Conservation (phyloP, 37 sponge, comb jelly and placozoan species). For the Chondrilla cf. caribensis region DNA sequence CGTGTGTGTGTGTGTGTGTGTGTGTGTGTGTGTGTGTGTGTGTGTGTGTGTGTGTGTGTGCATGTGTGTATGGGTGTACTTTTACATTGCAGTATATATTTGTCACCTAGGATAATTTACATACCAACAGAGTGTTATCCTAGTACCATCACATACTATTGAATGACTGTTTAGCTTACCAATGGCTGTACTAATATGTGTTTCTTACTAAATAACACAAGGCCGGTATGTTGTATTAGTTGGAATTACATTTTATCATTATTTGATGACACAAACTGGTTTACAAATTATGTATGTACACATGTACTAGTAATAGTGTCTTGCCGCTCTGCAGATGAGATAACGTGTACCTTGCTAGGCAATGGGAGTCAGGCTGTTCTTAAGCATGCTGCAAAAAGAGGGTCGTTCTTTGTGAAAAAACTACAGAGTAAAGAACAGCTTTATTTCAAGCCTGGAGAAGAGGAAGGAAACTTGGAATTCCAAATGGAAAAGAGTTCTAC, state of each 20-base stretch:
- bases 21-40: constrained; percentile 30
- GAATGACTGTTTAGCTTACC: no score
- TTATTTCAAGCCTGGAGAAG: background rate
- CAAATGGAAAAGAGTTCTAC: background rate
- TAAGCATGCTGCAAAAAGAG: constrained; percentile 14
- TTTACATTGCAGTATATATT: background rate
- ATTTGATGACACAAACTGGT: no score
- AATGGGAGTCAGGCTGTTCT: background rate
- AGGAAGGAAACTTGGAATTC: constrained; percentile 5
- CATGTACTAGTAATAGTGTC: background rate
- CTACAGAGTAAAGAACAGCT: background rate
- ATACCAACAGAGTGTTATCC: no score
- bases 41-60: constrained; percentile 6
- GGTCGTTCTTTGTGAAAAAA: background rate
- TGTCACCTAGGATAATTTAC: no score
- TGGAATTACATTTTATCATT: no score
- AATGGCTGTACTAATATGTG: no score
- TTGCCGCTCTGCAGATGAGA: background rate
- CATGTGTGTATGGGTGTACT: background rate
- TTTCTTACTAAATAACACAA: no score
- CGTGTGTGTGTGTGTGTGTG: constrained; percentile 22
- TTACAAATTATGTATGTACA: background rate
- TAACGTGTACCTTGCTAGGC: background rate
- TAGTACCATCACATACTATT: no score
- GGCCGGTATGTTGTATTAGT: no score